phyloP scores from a whole-genome alignment of 2,888 invertebrate species.

The Drosophila rellima region DNA sequence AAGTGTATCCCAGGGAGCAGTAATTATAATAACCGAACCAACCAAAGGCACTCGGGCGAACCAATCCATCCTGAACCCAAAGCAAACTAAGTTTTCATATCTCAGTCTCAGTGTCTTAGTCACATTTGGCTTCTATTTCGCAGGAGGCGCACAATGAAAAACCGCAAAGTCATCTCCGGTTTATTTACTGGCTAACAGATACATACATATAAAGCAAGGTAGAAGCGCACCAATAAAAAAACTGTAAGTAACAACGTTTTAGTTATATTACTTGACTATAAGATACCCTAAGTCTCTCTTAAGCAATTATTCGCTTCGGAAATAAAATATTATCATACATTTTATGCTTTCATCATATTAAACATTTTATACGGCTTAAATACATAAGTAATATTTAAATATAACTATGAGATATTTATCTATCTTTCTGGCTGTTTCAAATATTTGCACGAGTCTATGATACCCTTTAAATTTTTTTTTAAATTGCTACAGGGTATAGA shows the following conservation, averaged over 20 bases:
- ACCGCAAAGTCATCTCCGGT: slow-evolving; percentile 84
- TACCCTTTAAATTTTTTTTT: neutral
- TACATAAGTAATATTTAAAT: no score
- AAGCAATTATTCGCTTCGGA: no score
- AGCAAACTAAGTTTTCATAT: slow-evolving; percentile 23
- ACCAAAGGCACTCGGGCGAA: slow-evolving; percentile 7
- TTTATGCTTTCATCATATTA: no score
- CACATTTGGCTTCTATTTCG: slow-evolving; percentile 67
- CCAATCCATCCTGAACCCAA: slow-evolving; percentile 14
- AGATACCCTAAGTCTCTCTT: neutral
- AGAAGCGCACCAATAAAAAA: slow-evolving; percentile 19
- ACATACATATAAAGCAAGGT: slow-evolving; percentile 45
- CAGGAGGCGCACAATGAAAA: slow-evolving; percentile 66
- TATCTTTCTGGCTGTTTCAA: neutral
- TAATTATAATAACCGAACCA: slow-evolving; percentile 78
- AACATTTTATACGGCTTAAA: no score
- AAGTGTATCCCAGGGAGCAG: slow-evolving; percentile 71
- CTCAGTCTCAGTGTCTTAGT: slow-evolving; percentile 16
- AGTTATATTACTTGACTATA: neutral
- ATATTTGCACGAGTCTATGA: neutral
- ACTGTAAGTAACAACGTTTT: neutral
- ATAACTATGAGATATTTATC: no score
- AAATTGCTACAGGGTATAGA: neutral
- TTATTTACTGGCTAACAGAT: slow-evolving; percentile 73
- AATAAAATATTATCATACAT: no score